Base-by-base conservation (phyloP, 2,113 vertebrate species). In the Coregonus clupeaformis region DNA sequence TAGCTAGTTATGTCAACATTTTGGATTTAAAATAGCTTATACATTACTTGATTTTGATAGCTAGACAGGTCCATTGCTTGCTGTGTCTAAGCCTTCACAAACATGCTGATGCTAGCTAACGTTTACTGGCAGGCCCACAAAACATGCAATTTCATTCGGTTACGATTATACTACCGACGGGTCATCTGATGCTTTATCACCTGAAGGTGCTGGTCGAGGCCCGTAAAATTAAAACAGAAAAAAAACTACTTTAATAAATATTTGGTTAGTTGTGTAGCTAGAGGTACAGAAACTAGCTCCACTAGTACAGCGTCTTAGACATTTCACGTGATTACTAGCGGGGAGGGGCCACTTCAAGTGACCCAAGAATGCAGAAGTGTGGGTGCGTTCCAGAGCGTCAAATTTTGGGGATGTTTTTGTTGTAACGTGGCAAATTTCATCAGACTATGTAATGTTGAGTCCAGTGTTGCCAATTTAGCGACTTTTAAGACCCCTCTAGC, bases 11-110 rank as follows among this genome's bases (percentile, higher is more conserved):
- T 60, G 68, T 9, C 14, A 2, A 63, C 78, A 66, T 73, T 6
- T 9, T 64, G 25, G 13, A 62, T 60, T n/a, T 36, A 0, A 67
- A 20, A 70, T 57, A 12, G 55, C 74, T 49, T 25, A 78, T 64
- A 79, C 83, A 85, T 88, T 88, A 88, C 83, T 88, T 77, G 69
- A 24, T 73, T 14, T 27, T 32, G 45, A 47, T 55, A 29, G 70
- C 62, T 74, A 83, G 67, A 75, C 36, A 67, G 79, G 72, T 81
- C 75, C 64, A 63, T 88, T 91, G 87, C 89, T 91, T 91, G 89
- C 90, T 90, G 89, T 89, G 88, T 91, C 88, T 91, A 90, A 84
- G 88, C 27, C 57, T 70, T 1, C 9, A 71, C 36, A 77, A 85
- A 91, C 88, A 88, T 91, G 88, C 30, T 62, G n/a, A 24, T 66